Conservation (phyloP, 2,113 vertebrate genomes). For the Porphyrio hochstetteri region DNA sequence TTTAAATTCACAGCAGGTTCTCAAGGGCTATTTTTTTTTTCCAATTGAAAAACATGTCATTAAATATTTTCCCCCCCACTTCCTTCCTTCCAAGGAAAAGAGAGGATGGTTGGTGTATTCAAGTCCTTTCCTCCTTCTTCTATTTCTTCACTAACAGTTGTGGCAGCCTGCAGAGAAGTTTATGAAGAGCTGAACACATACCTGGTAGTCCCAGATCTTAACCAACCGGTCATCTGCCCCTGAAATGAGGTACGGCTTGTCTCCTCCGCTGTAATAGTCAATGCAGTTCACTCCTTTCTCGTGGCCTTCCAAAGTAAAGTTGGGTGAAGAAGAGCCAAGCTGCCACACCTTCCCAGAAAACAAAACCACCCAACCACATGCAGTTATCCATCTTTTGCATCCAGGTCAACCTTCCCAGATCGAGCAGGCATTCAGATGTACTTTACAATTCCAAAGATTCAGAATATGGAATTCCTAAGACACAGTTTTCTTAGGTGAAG, state of each 20-base stretch:
- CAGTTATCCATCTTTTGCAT: background rate
- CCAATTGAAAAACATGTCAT: background rate
- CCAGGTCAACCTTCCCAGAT: background rate
- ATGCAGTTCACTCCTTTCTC: conserved; percentile 99
- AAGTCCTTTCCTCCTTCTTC: background rate
- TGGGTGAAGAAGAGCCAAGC: conserved; percentile 96
- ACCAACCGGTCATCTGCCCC: conserved; percentile 97
- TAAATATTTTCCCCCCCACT: background rate
- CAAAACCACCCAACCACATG: background rate
- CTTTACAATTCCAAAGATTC: background rate
- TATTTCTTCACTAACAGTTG: background rate
- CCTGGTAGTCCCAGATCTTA: conserved; percentile 99
- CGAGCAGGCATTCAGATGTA: background rate
- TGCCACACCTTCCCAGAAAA: conserved; percentile 89
- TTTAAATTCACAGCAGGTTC: background rate
- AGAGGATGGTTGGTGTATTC: background rate
- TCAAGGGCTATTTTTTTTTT: background rate
- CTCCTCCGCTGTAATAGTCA: conserved; percentile 98
- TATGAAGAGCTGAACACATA: conserved; percentile 21
- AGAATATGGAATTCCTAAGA: background rate
- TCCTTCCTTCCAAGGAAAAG: background rate
- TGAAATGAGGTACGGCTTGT: conserved; percentile 98
- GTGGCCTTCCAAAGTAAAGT: conserved; percentile 97
- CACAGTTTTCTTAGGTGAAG: background rate
- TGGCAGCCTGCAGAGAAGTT: background rate